Conservation (phyloP, 2,113 vertebrate species). For the Andinoacara biseriatus region DNA sequence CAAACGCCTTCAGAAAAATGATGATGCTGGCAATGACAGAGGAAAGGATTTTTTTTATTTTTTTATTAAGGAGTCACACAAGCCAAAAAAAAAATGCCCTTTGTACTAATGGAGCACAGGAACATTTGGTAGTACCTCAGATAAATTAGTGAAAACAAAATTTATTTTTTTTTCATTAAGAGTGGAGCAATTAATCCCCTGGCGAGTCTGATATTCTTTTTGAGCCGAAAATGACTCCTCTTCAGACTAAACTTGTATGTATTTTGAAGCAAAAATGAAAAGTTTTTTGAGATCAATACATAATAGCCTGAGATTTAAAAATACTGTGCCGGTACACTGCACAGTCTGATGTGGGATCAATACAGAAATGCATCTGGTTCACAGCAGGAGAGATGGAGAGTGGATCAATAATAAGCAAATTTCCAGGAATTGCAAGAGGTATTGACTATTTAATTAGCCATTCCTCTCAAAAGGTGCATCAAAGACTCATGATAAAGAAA, state of each 20-base stretch:
- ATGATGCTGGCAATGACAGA: conserved; percentile 50
- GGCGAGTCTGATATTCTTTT: conserved; percentile 47
- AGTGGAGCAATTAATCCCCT: conserved; percentile 60
- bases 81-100: conserved; percentile 23
- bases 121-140: conserved; percentile 44
- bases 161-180: conserved; percentile 50
- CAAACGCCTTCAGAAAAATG: conserved; percentile 56
- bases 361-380: conserved; percentile 78
- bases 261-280: conserved; percentile 76
- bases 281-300: conserved; percentile 77
- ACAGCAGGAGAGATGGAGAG: conserved; percentile 68
- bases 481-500: conserved; percentile 59
- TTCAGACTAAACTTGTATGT: conserved; percentile 62
- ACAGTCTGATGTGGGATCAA: conserved; percentile 77
- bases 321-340: conserved; percentile 76
- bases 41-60: conserved; percentile 44
- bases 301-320: conserved; percentile 81
- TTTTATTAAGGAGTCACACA: conserved; percentile 15
- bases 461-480: conserved; percentile 72
- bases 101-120: conserved; percentile 19
- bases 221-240: conserved; percentile 60
- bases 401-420: conserved; percentile 83
- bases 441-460: conserved; percentile 80
- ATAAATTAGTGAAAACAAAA: conserved; percentile 65
- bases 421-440: conserved; percentile 76